These are phyloP conservation scores for Nestor notabilis DNA, from an alignment of 2,113 vertebrate species.

Conservation along the genomic window DNA sequence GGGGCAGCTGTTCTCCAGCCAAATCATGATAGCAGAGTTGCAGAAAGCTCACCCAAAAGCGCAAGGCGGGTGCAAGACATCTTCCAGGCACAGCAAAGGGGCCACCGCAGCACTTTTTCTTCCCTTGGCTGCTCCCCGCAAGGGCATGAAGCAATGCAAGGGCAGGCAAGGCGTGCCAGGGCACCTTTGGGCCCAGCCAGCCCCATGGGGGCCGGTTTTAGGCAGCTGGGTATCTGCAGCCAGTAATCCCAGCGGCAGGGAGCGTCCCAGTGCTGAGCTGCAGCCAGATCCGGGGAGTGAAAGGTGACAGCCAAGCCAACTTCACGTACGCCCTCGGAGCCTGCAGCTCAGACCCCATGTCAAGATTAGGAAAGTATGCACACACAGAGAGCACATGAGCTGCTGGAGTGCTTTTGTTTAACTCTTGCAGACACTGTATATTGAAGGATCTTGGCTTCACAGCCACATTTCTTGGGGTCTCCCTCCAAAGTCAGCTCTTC, in stretches of 20 bases:
- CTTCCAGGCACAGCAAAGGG: background rate
- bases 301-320: constrained; percentile 54
- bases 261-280: background rate
- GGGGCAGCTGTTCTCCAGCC: background rate
- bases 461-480: accelerated
- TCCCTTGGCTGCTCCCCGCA: background rate
- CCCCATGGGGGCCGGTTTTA: background rate
- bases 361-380: constrained; percentile 69
- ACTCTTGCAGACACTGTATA: background rate
- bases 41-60: background rate
- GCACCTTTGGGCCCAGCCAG: background rate
- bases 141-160: background rate
- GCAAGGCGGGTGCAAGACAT: background rate
- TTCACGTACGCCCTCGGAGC: constrained; percentile 18
- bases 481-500: background rate
- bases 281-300: background rate
- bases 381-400: constrained; percentile 61
- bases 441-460: background rate
- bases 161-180: background rate
- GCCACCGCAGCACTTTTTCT: background rate
- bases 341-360: constrained; percentile 58
- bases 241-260: background rate
- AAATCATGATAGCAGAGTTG: background rate
- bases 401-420: constrained; percentile 30
- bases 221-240: background rate